Evolutionary conservation across 2,797 vertebrate species (phyloP).

Genomic region (Toxotes lorentzi): DNA sequence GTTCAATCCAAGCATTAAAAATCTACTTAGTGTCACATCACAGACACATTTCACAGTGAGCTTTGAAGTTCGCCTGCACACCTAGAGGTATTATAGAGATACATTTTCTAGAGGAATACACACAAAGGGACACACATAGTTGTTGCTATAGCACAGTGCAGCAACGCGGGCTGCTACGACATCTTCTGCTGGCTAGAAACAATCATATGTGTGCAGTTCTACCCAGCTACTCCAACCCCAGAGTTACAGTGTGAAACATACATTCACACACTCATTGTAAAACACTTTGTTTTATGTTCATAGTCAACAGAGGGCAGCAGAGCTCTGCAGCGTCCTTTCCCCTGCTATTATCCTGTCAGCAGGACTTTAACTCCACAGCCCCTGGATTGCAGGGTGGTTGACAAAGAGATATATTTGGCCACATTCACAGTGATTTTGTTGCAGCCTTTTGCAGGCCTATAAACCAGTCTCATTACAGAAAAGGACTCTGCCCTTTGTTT

Average conservation of each 20-base stretch:
- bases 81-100: not conserved
- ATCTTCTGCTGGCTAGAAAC: not conserved
- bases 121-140: not conserved
- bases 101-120: not conserved
- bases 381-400: conserved; percentile 7
- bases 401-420: not conserved
- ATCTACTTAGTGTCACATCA: not conserved
- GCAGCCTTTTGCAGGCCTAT: not conserved
- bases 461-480: not conserved
- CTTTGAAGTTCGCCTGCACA: conserved; percentile 33
- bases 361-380: not conserved
- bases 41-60: conserved; percentile 26
- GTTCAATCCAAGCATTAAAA: conserved; percentile 8
- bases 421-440: not conserved
- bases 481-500: not conserved
- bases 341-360: not conserved
- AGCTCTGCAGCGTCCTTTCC: not conserved
- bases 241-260: no score
- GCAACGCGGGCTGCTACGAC: not conserved
- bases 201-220: conserved; percentile 7
- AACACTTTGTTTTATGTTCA: not conserved
- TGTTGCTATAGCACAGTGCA: not conserved
- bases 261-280: not conserved
- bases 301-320: conserved; percentile 65
- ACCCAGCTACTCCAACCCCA: not conserved